Evolutionary conservation across 2,113 vertebrate species (phyloP), one percentile per base, ranked within the genome.

Genomic region (Phrynocephalus versicolor): DNA sequence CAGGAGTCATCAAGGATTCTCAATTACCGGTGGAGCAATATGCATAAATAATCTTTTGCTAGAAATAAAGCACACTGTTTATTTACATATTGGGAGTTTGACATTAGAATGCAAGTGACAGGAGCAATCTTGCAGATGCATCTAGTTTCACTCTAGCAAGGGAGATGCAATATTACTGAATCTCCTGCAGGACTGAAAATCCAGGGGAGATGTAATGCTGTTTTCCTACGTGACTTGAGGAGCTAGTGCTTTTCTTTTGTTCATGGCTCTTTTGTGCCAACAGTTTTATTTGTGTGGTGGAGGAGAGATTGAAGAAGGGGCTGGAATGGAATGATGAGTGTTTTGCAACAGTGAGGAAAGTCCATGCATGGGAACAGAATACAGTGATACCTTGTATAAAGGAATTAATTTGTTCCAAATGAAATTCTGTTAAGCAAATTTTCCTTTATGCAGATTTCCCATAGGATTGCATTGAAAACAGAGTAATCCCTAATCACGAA

Each of bases 1-100:
- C 27, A 86, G 70, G 71, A 79, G 71, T 75, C 81, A 85, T 39
- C 37, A 89, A 60, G 10, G 35, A 35, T 86, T 91, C 83, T 87
- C 41, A 45, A 30, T 87, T 67, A 51, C 27, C 78, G 13, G n/a
- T 87, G 21, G 19, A n/a, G 12, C 35, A 71, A 57, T 82, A 88
- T 45, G 27, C 41, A n/a, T 60, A 51, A 82, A 45, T 15, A 87
- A 55, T 70, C 1, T 87, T 89, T 73, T 12, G 51, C 83, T 85
- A 70, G 19, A 89, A 65, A 12, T 69, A 81, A 81, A 0, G 70
- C 25, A 30, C 67, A 2, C 72, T 86, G 33, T 67, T 85, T 79
- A 39, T 1, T 89, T 67, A 65, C 19, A 1, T 78, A 23, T 9
- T 18, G 23, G 39, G 3, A 85, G 39, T 65, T 65, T 60, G n/a